A percentile compares a stretch with the other conserved stretches of the same genome.
Conservation (phyloP, 2,113 vertebrate species). For the Phrynocephalus versicolor region DNA sequence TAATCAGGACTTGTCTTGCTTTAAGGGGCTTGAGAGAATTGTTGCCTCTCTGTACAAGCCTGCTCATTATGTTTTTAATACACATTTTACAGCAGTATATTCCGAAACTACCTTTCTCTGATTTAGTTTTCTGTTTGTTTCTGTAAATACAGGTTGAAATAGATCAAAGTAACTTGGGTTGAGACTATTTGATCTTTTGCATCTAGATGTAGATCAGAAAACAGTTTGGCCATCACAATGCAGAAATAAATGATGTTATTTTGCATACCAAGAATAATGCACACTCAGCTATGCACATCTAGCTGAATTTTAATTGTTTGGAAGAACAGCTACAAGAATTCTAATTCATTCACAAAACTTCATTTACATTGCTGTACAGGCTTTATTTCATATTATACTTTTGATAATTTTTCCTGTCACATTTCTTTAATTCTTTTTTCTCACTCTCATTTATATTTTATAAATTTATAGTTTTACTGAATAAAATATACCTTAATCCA, state of each 20-base stretch:
- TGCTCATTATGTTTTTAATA: conserved; percentile 11
- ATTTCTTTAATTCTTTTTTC: too few relatives aligned
- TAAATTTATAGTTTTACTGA: too few relatives aligned
- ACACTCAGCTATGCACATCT: background rate
- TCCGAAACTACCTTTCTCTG: conserved; percentile 41
- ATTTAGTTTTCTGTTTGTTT: conserved; percentile 44
- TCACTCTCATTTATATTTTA: too few relatives aligned
- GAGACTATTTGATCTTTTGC: background rate
- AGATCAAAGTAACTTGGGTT: conserved; percentile 20
- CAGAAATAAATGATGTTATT: background rate
- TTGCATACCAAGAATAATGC: background rate
- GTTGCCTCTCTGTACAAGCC: conserved; percentile 15
- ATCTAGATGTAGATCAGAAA: background rate
- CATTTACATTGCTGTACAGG: too few relatives aligned
- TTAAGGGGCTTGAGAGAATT: conserved; percentile 20
- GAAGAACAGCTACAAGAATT: background rate
- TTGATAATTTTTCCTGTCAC: too few relatives aligned
- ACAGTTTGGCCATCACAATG: background rate
- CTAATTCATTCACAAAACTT: too few relatives aligned
- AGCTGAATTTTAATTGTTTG: background rate
- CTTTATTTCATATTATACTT: too few relatives aligned
- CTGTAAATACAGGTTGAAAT: background rate
- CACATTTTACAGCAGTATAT: conserved; percentile 8
- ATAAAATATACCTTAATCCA: too few relatives aligned
- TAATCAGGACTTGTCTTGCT: conserved; percentile 13